Conservation (phyloP, 1,140 invertebrate species). For the Phortica variegata region DNA sequence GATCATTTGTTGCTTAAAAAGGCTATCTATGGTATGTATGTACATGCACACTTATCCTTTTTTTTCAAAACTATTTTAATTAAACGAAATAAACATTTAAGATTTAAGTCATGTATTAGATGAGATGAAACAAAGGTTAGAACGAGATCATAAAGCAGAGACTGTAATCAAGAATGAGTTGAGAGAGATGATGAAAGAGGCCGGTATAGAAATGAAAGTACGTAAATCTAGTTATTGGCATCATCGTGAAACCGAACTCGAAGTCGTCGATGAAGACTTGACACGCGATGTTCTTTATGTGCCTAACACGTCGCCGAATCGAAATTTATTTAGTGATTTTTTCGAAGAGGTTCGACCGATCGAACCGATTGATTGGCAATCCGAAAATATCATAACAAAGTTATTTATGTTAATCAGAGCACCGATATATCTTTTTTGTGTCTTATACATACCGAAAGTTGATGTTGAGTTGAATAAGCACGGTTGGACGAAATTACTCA, state of each 20-base stretch:
- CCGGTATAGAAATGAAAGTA: too few species aligned
- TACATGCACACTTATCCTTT: too few species aligned
- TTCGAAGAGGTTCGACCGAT: constrained; percentile 2
- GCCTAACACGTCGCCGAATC: not conserved
- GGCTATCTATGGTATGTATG: not conserved
- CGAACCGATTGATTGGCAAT: not conserved
- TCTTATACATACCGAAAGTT: constrained; percentile 16
- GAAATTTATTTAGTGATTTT: constrained; percentile 4
- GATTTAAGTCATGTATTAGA: too few species aligned
- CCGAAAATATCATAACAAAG: not conserved
- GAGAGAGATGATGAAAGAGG: not conserved
- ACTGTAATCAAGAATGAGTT: not conserved
- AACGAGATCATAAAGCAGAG: not conserved
- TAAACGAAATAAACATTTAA: too few species aligned
- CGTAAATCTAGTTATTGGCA: too few species aligned
- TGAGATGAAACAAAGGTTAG: not conserved
- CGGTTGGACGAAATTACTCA: constrained; percentile 23
- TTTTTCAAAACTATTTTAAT: too few species aligned
- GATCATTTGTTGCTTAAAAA: constrained; percentile 11
- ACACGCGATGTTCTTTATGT: not conserved
- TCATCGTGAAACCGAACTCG: too few species aligned
- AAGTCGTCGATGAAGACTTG: not conserved
- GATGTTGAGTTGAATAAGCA: constrained; percentile 17
- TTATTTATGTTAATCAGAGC: constrained; percentile 2
- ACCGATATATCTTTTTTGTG: not conserved